These are phyloP conservation scores for Protonemura montana DNA, from an alignment of 2,888 invertebrate species.

Conservation along the genomic window DNA sequence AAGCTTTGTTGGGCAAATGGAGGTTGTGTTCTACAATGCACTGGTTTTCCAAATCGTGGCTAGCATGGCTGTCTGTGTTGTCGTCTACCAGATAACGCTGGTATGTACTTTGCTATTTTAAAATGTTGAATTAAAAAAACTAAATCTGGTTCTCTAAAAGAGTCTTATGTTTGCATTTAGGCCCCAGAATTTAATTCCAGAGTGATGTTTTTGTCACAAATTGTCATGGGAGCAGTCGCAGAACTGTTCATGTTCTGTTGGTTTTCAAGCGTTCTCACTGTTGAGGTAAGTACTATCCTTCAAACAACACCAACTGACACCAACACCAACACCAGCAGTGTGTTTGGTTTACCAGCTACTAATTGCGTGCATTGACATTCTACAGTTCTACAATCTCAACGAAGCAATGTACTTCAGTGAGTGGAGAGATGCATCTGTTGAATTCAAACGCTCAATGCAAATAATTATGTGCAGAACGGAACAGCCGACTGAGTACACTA, in stretches of 20 bases:
- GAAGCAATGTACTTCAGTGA: slow-evolving; percentile 28
- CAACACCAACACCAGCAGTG: too few relatives aligned
- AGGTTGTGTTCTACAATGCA: not conserved
- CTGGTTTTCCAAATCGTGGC: not conserved
- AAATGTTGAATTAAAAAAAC: too few relatives aligned
- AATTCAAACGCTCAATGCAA: not conserved
- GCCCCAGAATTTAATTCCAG: not conserved
- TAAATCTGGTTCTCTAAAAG: not conserved
- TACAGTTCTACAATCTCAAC: slow-evolving; percentile 19
- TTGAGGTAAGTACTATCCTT: not conserved
- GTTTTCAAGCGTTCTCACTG: slow-evolving; percentile 2
- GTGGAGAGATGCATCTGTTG: not conserved
- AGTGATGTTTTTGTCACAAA: not conserved
- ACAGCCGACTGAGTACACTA: not conserved
- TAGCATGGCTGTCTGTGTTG: not conserved
- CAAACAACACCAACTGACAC: too few relatives aligned
- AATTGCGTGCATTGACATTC: not conserved
- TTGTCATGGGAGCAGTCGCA: not conserved
- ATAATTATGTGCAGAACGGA: not conserved
- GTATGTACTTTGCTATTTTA: not conserved
- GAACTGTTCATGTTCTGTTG: slow-evolving; percentile 24
- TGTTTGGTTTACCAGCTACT: too few relatives aligned
- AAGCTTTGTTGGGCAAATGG: not conserved
- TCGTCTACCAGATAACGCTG: slow-evolving; percentile 19
- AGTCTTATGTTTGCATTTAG: not conserved